Conservation (phyloP, 2,888 invertebrate species). For the Drosophila limbata region DNA sequence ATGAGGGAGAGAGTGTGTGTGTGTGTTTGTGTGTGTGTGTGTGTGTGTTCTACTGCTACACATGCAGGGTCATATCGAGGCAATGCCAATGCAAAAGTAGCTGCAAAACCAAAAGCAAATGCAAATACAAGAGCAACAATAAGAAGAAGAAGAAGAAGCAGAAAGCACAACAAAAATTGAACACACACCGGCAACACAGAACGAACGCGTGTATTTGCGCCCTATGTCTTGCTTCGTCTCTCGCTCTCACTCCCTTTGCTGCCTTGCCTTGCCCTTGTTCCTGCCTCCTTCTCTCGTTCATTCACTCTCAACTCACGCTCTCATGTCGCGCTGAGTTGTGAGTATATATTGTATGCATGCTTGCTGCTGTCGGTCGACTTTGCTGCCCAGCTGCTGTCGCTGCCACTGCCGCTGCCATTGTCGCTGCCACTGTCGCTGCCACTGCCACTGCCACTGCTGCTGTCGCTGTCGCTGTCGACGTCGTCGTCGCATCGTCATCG, state of each 20-base stretch:
- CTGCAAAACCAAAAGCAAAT: slow-evolving; percentile 16
- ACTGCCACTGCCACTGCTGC: slow-evolving; percentile 15
- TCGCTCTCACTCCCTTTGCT: slow-evolving; percentile 2
- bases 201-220: slow-evolving; percentile 35
- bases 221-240: slow-evolving; percentile 31
- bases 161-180: slow-evolving; percentile 23
- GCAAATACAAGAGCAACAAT: slow-evolving; percentile 21
- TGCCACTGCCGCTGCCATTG: slow-evolving; percentile 15
- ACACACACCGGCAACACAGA: slow-evolving; percentile 39
- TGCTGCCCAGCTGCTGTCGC: slow-evolving; percentile 3
- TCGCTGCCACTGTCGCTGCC: slow-evolving; percentile 15
- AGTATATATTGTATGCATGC: slow-evolving; percentile 33
- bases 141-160: slow-evolving; percentile 23
- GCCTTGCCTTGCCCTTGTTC: neutral
- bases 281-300: slow-evolving; percentile 9
- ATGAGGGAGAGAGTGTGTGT: slow-evolving; percentile 4
- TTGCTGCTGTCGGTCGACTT: slow-evolving; percentile 22
- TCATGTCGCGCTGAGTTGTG: slow-evolving; percentile 1
- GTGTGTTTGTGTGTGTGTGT: slow-evolving; percentile 7
- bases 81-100: slow-evolving; percentile 38
- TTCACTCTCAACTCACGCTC: slow-evolving; percentile 14
- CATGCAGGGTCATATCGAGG: slow-evolving; percentile 38
- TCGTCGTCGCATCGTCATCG: slow-evolving; percentile 41
- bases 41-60: slow-evolving; percentile 16
- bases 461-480: slow-evolving; percentile 16